phyloP scores from a whole-genome alignment of 2,888 invertebrate genomes.

The Nemotelus nigrinus region DNA sequence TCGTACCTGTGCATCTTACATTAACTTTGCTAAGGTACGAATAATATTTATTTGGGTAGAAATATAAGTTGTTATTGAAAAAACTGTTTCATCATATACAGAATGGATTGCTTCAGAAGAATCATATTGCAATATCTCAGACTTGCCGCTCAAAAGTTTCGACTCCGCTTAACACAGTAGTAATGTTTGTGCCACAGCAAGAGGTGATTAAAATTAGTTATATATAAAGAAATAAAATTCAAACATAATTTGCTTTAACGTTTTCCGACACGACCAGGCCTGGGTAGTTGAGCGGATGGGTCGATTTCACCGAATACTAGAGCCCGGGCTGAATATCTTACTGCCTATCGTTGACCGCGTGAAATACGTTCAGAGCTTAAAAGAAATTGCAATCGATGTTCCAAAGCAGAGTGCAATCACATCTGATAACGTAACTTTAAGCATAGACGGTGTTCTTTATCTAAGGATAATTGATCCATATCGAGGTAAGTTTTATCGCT shows the following conservation, averaged over 20 bases:
- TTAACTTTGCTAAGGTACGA: constrained; percentile 37
- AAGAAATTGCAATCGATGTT: constrained; percentile 99
- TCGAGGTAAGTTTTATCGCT: constrained; percentile 67
- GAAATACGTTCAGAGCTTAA: constrained; percentile 97
- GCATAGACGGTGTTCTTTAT: constrained; percentile 97
- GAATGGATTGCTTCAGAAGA: constrained; percentile 34
- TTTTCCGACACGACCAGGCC: constrained; percentile 69
- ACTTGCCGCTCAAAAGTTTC: constrained; percentile 65
- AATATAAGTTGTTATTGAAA: not conserved
- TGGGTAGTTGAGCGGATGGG: constrained; percentile 99
- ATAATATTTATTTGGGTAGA: not conserved
- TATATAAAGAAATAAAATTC: constrained; percentile 24
- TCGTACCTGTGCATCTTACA: constrained; percentile 39
- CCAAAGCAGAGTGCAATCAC: constrained; percentile 99
- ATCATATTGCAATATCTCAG: constrained; percentile 50
- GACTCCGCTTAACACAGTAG: constrained; percentile 88
- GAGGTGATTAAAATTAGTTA: constrained; percentile 71
- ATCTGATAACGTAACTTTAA: constrained; percentile 94
- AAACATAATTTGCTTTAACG: no score
- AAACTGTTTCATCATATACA: constrained; percentile 2
- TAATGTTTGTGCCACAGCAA: constrained; percentile 99
- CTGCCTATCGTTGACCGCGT: constrained; percentile 92
- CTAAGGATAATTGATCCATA: constrained; percentile 93
- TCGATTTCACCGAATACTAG: constrained; percentile 90
- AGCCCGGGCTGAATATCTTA: constrained; percentile 93